phyloP scores from a whole-genome alignment of 2,113 vertebrate genomes.

The Corythornis cristatus region DNA sequence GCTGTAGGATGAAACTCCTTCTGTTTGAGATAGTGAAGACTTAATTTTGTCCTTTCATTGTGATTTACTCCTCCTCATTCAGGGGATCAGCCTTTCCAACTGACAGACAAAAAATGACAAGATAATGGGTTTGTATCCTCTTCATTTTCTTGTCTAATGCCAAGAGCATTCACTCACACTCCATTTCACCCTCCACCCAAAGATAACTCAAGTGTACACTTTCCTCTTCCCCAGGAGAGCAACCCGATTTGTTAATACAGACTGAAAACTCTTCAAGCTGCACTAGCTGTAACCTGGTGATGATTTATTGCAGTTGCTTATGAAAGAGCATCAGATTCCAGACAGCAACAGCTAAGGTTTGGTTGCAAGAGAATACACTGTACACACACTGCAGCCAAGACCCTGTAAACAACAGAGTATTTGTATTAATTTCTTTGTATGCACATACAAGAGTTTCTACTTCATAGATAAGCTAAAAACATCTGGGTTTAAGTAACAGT shows the following conservation, averaged over 20 bases:
- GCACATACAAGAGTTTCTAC: neutral
- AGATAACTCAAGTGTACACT: neutral
- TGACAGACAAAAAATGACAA: neutral
- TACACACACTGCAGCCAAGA: neutral
- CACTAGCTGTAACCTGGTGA: neutral
- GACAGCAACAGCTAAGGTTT: neutral
- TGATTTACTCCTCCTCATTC: neutral
- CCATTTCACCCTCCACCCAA: neutral
- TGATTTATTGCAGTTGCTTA: neutral
- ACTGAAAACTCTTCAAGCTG: neutral
- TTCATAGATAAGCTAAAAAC: neutral
- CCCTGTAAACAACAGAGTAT: neutral
- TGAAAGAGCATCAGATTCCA: neutral
- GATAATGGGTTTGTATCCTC: neutral
- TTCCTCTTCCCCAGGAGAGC: neutral
- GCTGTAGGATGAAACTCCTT: neutral
- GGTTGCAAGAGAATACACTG: neutral
- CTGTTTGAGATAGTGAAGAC: neutral
- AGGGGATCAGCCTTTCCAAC: neutral
- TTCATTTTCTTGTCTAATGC: neutral
- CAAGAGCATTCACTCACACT: neutral
- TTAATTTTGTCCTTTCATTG: neutral
- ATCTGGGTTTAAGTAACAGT: neutral
- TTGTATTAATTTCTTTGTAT: too few species aligned
- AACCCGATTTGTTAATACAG: neutral